Base-by-base conservation (phyloP, 2,888 invertebrate species). In the Carterocephalus palaemon region DNA sequence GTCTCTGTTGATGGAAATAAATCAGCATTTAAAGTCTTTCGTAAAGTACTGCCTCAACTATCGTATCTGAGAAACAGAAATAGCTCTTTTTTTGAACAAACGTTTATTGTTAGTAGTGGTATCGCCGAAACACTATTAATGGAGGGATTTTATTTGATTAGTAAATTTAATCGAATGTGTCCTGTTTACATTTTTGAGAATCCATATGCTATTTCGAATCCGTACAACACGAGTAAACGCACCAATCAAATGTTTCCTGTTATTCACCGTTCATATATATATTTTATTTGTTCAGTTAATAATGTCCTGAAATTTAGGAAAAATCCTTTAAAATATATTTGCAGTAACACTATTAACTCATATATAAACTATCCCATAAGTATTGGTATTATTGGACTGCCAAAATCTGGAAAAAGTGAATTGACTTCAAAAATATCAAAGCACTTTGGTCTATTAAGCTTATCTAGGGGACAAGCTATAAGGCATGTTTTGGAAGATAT, bases 91-190 rank as follows among this genome's bases (percentile, higher is more conserved):
- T 87, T 91, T 46, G 91, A 92, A 64, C 80, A 88, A 63, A 88
- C 89, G 2, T 88, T 85, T 58, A 72, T 88, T 17, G 63, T 91
- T 1, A 75, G 79, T 38, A 51, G 71, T 7, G 88, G 89, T 51
- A 72, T 86, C 8, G 91, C 91, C 3, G 89, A 92, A 57, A 72
- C 75, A 39, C 69, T 92, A 28, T 58, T 92, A 22, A 62, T 74
- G 1, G 75, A 75, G 49, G 92, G 92, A 2, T 90, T 89, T 64
- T 90, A 76, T 62, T 88, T 91, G 49, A 63, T 89, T 10, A 92
- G 92, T 62, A 88, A 88, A 54, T 92, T 91, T 66, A 88, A 89
- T 12, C 83, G 88, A 41, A 84, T 88, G 58, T 92, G 92, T 63
- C 92, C 92, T 0, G 91, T 92, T 0, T 88, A 89, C 57, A 73